Conservation (phyloP, 2,113 vertebrate genomes). For the Tragelaphus strepsiceros region DNA sequence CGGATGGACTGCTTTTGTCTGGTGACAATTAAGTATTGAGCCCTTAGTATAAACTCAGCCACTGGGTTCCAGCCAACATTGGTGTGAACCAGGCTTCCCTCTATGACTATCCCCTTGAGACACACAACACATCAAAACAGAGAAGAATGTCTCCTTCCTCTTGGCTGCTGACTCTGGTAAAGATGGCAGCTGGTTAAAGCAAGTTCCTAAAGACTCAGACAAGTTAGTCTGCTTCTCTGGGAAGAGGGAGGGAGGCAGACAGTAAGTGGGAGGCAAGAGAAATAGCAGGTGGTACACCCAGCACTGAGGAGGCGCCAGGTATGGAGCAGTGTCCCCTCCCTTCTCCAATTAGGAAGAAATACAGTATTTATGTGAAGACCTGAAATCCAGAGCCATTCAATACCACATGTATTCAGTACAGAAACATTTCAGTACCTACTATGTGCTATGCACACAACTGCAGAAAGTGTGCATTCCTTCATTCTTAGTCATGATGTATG, state of each 20-base stretch:
- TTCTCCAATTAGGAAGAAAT: neutral
- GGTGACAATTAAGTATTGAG: fast-evolving
- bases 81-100: neutral
- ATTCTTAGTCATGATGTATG: too few species aligned
- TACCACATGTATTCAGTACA: neutral
- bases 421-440: neutral
- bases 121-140: neutral
- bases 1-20: neutral
- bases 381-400: neutral
- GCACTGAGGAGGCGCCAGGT: fast-evolving
- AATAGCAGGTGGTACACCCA: fast-evolving
- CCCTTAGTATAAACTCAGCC: fast-evolving
- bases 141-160: neutral
- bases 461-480: fast-evolving
- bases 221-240: fast-evolving
- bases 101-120: neutral
- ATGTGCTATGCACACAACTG: fast-evolving
- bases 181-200: fast-evolving
- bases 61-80: fast-evolving
- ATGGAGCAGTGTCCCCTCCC: neutral
- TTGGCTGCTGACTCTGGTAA: neutral
- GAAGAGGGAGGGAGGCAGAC: neutral
- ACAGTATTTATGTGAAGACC: neutral
- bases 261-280: neutral
- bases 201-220: fast-evolving